These are phyloP conservation scores for Chelon auratus DNA, from an alignment of 2,797 vertebrate genomes.

Conservation along the genomic window DNA sequence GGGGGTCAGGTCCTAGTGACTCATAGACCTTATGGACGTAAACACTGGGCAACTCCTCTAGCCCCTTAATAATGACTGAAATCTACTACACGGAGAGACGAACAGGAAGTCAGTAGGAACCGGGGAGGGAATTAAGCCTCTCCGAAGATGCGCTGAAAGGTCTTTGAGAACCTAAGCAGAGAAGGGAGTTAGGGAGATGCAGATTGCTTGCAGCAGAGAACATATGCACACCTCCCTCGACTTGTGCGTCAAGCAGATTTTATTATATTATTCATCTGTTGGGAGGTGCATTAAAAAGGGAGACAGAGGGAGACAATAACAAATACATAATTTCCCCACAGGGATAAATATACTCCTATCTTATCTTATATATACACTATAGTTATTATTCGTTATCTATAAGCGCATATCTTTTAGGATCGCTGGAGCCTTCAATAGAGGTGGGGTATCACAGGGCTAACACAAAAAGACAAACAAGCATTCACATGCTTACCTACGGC, in stretches of 20 bases:
- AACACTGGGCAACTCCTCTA: conserved; percentile 13
- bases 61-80: conserved; percentile 22
- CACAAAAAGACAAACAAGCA: too few relatives aligned
- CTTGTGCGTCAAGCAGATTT: neutral
- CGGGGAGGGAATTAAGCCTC: conserved; percentile 10
- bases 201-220: conserved; percentile 16
- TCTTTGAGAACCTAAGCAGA: conserved; percentile 24
- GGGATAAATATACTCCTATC: neutral
- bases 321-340: neutral
- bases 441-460: too few relatives aligned
- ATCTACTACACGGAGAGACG: conserved; percentile 9
- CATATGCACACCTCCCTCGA: neutral
- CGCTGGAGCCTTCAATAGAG: too few relatives aligned
- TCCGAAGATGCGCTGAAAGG: conserved; percentile 5
- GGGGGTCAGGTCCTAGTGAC: conserved; percentile 58
- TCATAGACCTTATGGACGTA: conserved; percentile 54
- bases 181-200: conserved; percentile 3
- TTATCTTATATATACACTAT: too few relatives aligned
- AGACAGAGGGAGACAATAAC: conserved; percentile 9
- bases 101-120: conserved; percentile 15
- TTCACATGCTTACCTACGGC: too few relatives aligned
- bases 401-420: too few relatives aligned
- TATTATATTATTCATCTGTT: conserved; percentile 2
- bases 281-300: neutral
- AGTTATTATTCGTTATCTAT: too few relatives aligned